Conservation (phyloP, 2,797 vertebrate genomes). For the Serranus cabrilla region DNA sequence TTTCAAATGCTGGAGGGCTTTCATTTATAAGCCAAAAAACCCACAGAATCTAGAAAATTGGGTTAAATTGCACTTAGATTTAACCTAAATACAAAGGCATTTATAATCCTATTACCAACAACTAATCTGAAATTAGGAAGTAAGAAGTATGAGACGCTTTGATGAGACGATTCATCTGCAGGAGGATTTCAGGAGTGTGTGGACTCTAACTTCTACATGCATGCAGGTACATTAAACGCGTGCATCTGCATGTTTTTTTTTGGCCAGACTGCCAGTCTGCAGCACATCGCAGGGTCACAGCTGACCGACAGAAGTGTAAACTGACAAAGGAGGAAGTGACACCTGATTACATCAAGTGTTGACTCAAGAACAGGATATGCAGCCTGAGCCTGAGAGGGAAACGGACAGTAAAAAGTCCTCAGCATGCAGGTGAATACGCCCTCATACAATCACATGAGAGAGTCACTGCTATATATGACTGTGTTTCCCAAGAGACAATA, state of each 20-base stretch:
- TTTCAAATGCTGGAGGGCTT: neutral
- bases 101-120: neutral
- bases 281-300: constrained; percentile 31
- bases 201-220: neutral
- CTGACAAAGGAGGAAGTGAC: constrained; percentile 69
- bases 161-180: neutral
- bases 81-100: neutral
- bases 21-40: constrained; percentile 4
- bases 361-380: constrained; percentile 73
- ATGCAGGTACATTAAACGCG: neutral
- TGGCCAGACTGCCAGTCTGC: constrained; percentile 4
- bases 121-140: neutral
- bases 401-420: constrained; percentile 52
- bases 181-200: neutral
- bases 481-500: constrained; percentile 59
- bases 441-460: constrained; percentile 36
- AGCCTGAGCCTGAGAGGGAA: constrained; percentile 43
- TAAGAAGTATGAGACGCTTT: neutral
- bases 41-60: neutral
- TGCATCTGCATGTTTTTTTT: neutral
- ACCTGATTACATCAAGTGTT: constrained; percentile 76
- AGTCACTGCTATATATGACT: constrained; percentile 42
- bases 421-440: constrained; percentile 52
- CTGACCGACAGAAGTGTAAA: constrained; percentile 62
- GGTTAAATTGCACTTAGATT: neutral